These are phyloP conservation scores for Agriopis leucophaearia DNA, from an alignment of 2,888 invertebrate species.

Conservation along the genomic window DNA sequence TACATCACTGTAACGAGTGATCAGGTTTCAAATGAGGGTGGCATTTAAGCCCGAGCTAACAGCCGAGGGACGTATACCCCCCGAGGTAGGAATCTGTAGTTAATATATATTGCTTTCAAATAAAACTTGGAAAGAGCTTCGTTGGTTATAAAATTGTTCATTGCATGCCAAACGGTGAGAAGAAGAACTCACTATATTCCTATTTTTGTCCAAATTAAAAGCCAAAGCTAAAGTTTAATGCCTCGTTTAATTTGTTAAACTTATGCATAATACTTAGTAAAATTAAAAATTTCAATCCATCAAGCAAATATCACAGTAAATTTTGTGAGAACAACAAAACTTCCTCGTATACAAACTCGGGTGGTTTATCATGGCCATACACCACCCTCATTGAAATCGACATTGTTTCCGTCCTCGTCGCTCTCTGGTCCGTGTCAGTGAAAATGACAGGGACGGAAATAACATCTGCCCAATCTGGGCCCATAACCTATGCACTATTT, in stretches of 20 bases:
- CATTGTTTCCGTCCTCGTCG: conserved; percentile 1
- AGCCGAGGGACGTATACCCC: too few relatives aligned
- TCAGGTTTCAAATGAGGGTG: neutral
- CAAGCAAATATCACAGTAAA: neutral
- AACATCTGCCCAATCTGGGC: neutral
- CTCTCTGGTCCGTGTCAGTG: neutral
- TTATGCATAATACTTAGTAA: neutral
- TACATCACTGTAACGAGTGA: neutral
- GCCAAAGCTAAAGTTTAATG: neutral
- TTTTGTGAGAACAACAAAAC: neutral
- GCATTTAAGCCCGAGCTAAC: neutral
- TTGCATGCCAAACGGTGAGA: neutral
- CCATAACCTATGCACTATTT: neutral
- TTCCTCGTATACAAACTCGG: neutral
- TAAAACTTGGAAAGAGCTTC: neutral
- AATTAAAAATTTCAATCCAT: neutral
- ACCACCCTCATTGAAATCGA: neutral
- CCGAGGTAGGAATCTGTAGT: too few relatives aligned
- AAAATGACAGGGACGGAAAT: conserved; percentile 4
- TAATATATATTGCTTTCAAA: too few relatives aligned
- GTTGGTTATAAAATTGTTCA: neutral
- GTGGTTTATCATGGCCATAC: neutral
- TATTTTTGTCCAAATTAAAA: neutral
- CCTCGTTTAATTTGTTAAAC: neutral
- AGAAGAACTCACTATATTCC: neutral